A percentile compares a stretch with the other conserved stretches of the same genome.
phyloP scores from a whole-genome alignment of 1,140 invertebrate species.

The Cryptotermes secundus region DNA sequence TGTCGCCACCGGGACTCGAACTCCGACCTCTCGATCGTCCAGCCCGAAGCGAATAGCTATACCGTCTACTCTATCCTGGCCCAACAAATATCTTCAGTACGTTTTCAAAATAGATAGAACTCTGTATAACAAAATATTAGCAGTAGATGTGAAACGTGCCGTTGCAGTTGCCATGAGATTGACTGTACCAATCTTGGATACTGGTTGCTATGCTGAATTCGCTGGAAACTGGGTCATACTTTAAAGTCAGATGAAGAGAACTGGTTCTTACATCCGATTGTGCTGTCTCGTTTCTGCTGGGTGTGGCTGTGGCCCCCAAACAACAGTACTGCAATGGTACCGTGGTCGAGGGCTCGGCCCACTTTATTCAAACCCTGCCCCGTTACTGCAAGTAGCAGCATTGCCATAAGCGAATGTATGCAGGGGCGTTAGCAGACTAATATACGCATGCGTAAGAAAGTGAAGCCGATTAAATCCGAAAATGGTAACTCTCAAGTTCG shows the following conservation, averaged over 20 bases:
- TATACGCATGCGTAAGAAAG: background rate
- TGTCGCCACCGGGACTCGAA: too few relatives aligned
- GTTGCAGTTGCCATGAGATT: background rate
- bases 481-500: background rate
- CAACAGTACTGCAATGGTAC: background rate
- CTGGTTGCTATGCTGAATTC: background rate
- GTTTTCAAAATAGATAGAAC: too few relatives aligned
- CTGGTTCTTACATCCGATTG: conserved; percentile 15
- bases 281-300: background rate
- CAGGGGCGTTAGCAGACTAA: background rate
- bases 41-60: too few relatives aligned
- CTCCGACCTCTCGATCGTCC: too few relatives aligned
- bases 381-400: background rate
- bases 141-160: background rate
- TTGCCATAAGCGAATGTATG: background rate
- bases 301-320: background rate
- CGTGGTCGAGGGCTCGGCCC: background rate
- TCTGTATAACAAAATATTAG: background rate
- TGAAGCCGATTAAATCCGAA: background rate
- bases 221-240: conserved; percentile 1
- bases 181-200: background rate
- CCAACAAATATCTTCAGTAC: too few relatives aligned
- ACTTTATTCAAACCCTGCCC: background rate
- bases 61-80: too few relatives aligned
- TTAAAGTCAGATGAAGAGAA: background rate